Base-by-base conservation (phyloP, 1,140 invertebrate genomes). In the Eumeta japonica region DNA sequence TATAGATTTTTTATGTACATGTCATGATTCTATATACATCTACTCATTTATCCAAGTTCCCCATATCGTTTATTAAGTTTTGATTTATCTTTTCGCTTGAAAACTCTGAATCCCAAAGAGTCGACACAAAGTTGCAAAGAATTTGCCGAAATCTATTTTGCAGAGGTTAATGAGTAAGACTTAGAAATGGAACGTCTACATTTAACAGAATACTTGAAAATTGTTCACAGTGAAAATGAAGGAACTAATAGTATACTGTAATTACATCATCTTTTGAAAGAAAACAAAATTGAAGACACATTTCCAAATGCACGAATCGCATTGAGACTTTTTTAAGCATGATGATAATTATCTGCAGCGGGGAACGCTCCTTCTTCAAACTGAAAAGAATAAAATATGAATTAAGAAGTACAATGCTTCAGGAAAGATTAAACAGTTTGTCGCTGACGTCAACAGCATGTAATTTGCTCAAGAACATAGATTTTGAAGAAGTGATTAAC, bases 251-350 rank as follows among this genome's bases (percentile, higher is more conserved):
- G 33, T 41, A 28, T 43, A 10, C 31, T n/a, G 35, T n/a, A n/a
- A 37, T n/a, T n/a, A n/a, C n/a, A n/a, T n/a, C n/a, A n/a, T n/a
- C n/a, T n/a, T n/a, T n/a, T n/a, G n/a, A n/a, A 45, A 39, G 39
- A 45, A 51, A 39, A 51, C 16, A 48, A 39, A 19, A 47, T 44
- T 47, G 46, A 42, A n/a, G n/a, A n/a, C n/a, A n/a, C n/a, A n/a
- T n/a, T n/a, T n/a, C n/a, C n/a, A n/a, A n/a, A n/a, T n/a, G 49
- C 33, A 29, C 49, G 43, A 45, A 55, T 43, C 53, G 58, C 44
- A 48, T 52, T 38, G 37, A 48, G 33, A 40, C 41, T 34, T 56
- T 57, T 24, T 54, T 46, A n/a, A 40, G 39, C 40, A 41, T 52
- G 29, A 44, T 43, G 43, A n/a, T 50, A 41, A 51, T 36, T 31